phyloP scores from a whole-genome alignment of 2,113 vertebrate genomes.

The human region GRCh38 chr15:32660501-32661000 shows the following conservation, averaged over 20 bases:
- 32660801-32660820: background rate
- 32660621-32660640: background rate
- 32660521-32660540: background rate
- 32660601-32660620: background rate
- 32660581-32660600: background rate
- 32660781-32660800: background rate
- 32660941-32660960: background rate
- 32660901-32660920: background rate
- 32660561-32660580: background rate
- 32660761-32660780: background rate
- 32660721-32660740: background rate
- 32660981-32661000: background rate
- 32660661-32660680: background rate
- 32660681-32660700: background rate
- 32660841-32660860: background rate
- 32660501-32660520: background rate
- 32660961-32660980: background rate
- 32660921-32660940: background rate
- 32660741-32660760: background rate
- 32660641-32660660: rapidly evolving
- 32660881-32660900: background rate
- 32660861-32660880: background rate
- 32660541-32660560: background rate
- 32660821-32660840: background rate
- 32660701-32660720: background rate